Evolutionary conservation across 2,888 invertebrate genomes (phyloP), one percentile per base, ranked within the genome.

Genomic region (Diadromus collaris): DNA sequence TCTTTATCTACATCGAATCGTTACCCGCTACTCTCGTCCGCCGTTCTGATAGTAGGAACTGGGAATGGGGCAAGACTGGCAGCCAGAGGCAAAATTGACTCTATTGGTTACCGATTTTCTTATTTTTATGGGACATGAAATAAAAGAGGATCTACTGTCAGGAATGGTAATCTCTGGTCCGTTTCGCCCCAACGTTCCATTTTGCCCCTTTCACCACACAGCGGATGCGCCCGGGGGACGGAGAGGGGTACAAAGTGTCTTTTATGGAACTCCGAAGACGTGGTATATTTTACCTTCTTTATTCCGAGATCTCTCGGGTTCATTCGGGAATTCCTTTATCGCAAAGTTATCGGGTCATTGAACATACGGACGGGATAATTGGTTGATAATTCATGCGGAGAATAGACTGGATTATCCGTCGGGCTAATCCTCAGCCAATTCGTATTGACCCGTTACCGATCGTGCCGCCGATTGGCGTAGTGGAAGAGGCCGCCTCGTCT

Each of bases 261-360:
- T 69, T 69, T 58, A 44, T 69, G 32, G 41, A 19, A 19, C 29
- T 58, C 60, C 16, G 63, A 60, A 65, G 69, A 58, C 70, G 75
- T 27, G 34, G 46, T 56, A 65, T 73, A 64, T 56, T 65, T 27
- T 64, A n/a, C 10, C 54, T 69, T 46, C 54, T 27, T 67, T 68
- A 71, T 48, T 58, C 24, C 29, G 32, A 29, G 48, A 68, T 64
- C 32, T 72, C 58, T 58, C 70, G n/a, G 19, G 13, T 63, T 76
- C 41, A 44, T 44, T 68, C 67, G 68, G 16, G 32, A 58, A 75
- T 75, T 76, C 76, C 76, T 79, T 79, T 72, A 79, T 79, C 67
- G 61, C 7, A 24, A 34, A 34, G 34, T 70, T 79, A 72, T 79
- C 76, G 72, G 79, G 44, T 76, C 79, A 79, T 79, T 76, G 79